These are phyloP conservation scores for Cettia cetti DNA, from an alignment of 2,113 vertebrate species.

Conservation along the genomic window DNA sequence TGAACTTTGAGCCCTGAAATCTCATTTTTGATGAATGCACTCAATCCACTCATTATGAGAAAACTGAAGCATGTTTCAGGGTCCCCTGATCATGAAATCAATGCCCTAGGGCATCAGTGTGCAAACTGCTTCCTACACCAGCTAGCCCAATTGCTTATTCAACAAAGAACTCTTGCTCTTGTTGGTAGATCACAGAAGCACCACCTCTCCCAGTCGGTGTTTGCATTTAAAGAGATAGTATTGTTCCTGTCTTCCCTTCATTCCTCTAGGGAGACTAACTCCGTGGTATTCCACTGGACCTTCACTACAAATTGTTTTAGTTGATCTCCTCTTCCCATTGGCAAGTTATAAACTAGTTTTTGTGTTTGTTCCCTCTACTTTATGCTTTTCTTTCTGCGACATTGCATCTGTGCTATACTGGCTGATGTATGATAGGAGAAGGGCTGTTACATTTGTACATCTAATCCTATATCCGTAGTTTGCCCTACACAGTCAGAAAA, in stretches of 20 bases:
- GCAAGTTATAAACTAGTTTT: not conserved
- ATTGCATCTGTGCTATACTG: not conserved
- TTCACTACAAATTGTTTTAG: not conserved
- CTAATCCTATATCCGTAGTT: not conserved
- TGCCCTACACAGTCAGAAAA: not conserved
- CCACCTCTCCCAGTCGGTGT: not conserved
- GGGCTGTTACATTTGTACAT: not conserved
- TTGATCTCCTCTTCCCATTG: not conserved
- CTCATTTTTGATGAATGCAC: not conserved
- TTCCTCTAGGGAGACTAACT: not conserved
- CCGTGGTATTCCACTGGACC: not conserved
- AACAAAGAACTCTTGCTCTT: not conserved
- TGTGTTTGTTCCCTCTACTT: not conserved
- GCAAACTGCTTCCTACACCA: not conserved
- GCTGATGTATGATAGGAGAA: not conserved
- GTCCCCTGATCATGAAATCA: not conserved
- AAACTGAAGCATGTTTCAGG: not conserved
- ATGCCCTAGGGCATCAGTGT: not conserved
- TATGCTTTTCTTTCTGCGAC: not conserved
- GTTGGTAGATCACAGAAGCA: not conserved
- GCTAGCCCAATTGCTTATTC: not conserved
- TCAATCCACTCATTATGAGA: not conserved
- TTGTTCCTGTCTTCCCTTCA: not conserved
- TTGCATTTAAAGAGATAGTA: not conserved
- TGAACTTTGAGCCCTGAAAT: constrained; percentile 16